Percentiles rank a stretch among this genome's conserved stretches.
phyloP scores from a whole-genome alignment of 2,888 invertebrate genomes.

The Crocallis elinguaria region DNA sequence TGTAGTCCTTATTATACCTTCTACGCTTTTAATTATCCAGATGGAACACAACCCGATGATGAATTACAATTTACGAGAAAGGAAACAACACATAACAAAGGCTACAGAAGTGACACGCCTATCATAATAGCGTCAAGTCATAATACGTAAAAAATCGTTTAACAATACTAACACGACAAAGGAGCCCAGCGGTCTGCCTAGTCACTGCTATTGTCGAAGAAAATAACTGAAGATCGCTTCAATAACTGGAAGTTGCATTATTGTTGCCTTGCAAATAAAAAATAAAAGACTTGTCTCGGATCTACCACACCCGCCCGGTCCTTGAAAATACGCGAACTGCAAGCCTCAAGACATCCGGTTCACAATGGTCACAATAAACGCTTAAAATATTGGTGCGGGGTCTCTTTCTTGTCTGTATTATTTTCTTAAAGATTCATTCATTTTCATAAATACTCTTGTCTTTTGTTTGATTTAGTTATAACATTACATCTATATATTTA shows the following conservation, averaged over 20 bases:
- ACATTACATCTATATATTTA: too few relatives aligned
- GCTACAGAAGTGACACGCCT: too few relatives aligned
- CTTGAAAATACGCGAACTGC: neutral
- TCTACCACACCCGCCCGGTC: neutral
- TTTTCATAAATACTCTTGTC: too few relatives aligned
- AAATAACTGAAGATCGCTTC: slow-evolving; percentile 30
- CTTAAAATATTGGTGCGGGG: neutral
- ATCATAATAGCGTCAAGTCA: slow-evolving; percentile 23
- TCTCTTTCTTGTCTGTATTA: neutral
- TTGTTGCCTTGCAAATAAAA: slow-evolving; percentile 16
- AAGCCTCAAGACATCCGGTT: slow-evolving; percentile 1
- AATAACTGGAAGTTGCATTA: slow-evolving; percentile 21
- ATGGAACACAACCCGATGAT: too few relatives aligned
- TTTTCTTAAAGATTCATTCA: too few relatives aligned
- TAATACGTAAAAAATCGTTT: slow-evolving; percentile 28
- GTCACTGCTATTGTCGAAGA: slow-evolving; percentile 36
- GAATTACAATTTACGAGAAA: too few relatives aligned
- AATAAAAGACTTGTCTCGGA: neutral
- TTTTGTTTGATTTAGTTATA: too few relatives aligned
- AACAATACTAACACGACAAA: slow-evolving; percentile 34
- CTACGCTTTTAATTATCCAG: too few relatives aligned
- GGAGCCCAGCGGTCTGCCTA: slow-evolving; percentile 26
- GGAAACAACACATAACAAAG: too few relatives aligned
- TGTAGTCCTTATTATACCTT: too few relatives aligned
- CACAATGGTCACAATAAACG: neutral